A percentile compares a stretch with the other conserved stretches of the same genome.
These are phyloP conservation scores for Chiroxiphia lanceolata DNA, from an alignment of 2,797 vertebrate species.

Conservation along the genomic window DNA sequence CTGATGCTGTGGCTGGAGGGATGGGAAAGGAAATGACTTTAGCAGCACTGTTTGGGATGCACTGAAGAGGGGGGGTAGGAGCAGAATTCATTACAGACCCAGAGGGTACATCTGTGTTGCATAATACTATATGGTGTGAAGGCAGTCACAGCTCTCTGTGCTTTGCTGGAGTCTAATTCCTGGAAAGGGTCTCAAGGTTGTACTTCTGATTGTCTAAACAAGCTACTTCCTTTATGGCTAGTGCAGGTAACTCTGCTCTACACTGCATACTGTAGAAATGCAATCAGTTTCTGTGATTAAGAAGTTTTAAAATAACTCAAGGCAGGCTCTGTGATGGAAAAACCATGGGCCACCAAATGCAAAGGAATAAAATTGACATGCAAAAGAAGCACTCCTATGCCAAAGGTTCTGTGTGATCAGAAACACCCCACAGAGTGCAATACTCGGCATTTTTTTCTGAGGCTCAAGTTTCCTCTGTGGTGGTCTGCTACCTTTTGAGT, in stretches of 20 bases:
- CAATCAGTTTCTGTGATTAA: not conserved
- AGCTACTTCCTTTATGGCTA: not conserved
- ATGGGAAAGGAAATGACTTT: not conserved
- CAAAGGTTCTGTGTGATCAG: not conserved
- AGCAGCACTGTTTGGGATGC: not conserved
- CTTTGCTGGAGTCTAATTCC: not conserved
- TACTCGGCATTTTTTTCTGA: not conserved
- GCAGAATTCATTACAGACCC: not conserved
- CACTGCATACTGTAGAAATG: not conserved
- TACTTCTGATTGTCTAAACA: not conserved
- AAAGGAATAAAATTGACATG: not conserved
- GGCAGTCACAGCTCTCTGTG: not conserved
- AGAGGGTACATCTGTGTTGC: not conserved
- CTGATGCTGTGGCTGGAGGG: not conserved
- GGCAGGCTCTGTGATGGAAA: not conserved
- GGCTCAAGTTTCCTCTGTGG: not conserved
- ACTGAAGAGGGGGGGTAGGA: not conserved
- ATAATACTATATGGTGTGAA: fast-evolving
- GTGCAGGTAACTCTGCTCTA: not conserved
- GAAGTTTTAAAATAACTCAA: not conserved
- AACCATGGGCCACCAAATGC: not conserved
- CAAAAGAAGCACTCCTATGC: not conserved
- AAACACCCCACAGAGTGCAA: not conserved
- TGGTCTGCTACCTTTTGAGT: not conserved
- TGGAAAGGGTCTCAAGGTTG: not conserved